Conservation (phyloP, 2,797 vertebrate species). For the Alcedo quadribrachys region DNA sequence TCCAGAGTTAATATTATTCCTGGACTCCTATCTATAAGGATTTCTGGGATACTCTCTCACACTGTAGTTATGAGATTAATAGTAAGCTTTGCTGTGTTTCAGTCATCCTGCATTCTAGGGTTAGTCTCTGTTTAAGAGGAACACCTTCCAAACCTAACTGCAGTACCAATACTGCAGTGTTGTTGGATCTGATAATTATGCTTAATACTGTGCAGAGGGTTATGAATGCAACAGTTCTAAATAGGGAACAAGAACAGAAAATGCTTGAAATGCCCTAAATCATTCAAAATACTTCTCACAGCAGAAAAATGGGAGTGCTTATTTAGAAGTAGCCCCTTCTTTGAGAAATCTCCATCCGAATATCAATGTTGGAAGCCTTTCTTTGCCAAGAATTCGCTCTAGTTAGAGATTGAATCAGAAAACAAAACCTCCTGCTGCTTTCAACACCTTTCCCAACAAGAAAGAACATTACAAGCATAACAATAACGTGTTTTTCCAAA, state of each 20-base stretch:
- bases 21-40: neutral
- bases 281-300: neutral
- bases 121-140: neutral
- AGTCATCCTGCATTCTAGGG: neutral
- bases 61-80: neutral
- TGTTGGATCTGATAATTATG: neutral
- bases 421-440: neutral
- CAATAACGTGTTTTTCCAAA: neutral
- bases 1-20: neutral
- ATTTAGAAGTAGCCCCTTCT: neutral
- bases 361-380: neutral
- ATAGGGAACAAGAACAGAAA: neutral
- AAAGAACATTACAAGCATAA: neutral
- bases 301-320: neutral
- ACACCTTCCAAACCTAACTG: neutral
- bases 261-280: neutral
- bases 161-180: neutral
- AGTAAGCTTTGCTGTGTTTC: neutral
- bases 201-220: neutral
- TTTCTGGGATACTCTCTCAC: neutral
- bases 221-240: neutral
- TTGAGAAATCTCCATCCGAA: neutral
- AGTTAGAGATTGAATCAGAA: neutral
- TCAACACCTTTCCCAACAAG: neutral
- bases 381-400: neutral